Base-by-base conservation (phyloP, 2,888 invertebrate genomes). In the Sarcophaga rosellei region DNA sequence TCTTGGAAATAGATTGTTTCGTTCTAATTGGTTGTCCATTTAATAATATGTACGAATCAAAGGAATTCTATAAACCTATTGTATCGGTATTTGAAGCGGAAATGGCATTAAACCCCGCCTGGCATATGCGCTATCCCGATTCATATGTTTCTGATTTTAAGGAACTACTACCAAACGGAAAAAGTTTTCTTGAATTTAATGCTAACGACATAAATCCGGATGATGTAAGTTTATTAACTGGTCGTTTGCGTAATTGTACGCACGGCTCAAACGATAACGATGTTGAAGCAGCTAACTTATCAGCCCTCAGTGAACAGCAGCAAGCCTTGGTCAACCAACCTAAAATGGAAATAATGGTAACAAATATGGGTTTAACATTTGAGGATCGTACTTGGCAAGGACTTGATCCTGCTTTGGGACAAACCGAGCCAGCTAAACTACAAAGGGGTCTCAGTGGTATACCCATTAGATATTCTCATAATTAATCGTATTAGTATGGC, bases 81-180 rank as follows among this genome's bases (percentile, higher is more conserved):
- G 96, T 98, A 0, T 97, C 98, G 25, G 97, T 98, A 0, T 98
- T 96, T 92, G 99, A 99, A 93, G 94, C 99, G 25, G 99, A 99
- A 94, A 94, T 96, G 80, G 97, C 97, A 4, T 93, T 97, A 21
- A 97, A 97, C 92, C 93, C 94, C 4, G 93, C 93, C 2, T 93
- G 94, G 90, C 91, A 92, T 17, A 89, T 91, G 90, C 90, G 91
- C 47, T 94, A 94, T 59, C 94, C 95, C 1, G 95, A 93, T 69
- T 94, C 94, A 4, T 96, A 96, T 92, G 94, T 96, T 47, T 95
- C 96, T 66, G 96, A 98, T 91, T 98, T 96, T 90, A 95, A 96
- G 89, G 94, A 96, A 88, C 93, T 98, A 81, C 92, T 98, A 59
- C 95, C 95, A 17, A 96, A 96, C 88, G 95, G 94, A 25, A 92